Evolutionary conservation across 2,888 invertebrate species (phyloP).

Genomic region (Oxytorus armatus): DNA sequence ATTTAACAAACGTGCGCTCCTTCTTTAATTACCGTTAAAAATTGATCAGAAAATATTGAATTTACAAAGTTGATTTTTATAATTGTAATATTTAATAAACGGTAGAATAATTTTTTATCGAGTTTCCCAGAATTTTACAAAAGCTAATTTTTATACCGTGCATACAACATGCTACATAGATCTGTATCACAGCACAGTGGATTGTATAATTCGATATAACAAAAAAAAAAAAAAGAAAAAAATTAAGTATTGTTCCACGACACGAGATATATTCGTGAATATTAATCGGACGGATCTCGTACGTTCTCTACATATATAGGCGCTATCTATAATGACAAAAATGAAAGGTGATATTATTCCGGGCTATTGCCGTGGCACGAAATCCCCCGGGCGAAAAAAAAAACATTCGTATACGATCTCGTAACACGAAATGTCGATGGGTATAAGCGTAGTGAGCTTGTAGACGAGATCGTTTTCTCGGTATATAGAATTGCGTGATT

Average conservation of each 20-base stretch:
- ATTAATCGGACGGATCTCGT: conserved; percentile 51
- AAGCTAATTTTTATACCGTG: not conserved
- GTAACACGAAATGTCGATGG: conserved; percentile 66
- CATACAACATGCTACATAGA: not conserved
- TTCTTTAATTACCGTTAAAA: too few relatives aligned
- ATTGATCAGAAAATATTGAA: conserved; percentile 1
- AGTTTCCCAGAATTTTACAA: not conserved
- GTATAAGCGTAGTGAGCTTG: conserved; percentile 31
- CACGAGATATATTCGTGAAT: conserved; percentile 58
- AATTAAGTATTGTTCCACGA: conserved; percentile 28
- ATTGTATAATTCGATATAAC: conserved; percentile 16
- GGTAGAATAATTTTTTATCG: not conserved
- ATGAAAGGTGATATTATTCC: conserved; percentile 59
- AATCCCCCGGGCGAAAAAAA: conserved; percentile 19
- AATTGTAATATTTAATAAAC: not conserved
- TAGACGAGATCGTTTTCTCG: conserved; percentile 53
- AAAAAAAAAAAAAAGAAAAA: conserved; percentile 35
- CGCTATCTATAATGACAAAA: conserved; percentile 50
- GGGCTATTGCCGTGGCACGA: conserved; percentile 54
- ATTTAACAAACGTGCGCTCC: too few relatives aligned
- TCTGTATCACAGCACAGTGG: not conserved
- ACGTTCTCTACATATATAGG: conserved; percentile 3
- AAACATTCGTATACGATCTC: conserved; percentile 57
- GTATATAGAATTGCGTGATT: conserved; percentile 73
- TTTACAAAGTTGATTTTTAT: not conserved